A percentile compares a stretch with the other conserved stretches of the same genome.
These are phyloP conservation scores for Oryzias woworae DNA, from an alignment of 2,113 vertebrate species.

Conservation along the genomic window DNA sequence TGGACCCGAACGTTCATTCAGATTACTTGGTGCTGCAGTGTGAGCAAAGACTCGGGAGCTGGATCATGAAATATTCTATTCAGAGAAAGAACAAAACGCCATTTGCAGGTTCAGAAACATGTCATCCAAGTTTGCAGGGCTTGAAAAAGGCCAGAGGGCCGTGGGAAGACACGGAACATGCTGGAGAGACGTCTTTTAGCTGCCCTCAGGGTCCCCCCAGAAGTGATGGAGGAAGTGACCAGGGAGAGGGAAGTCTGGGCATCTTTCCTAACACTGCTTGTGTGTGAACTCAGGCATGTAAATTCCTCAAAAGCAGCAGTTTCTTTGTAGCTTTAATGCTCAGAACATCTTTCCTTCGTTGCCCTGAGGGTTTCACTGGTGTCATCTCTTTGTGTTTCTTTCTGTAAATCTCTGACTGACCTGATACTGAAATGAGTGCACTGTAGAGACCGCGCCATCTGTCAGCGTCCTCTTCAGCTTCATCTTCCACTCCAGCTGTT, in stretches of 20 bases:
- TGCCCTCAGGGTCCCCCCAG: too few relatives aligned
- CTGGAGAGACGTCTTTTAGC: too few relatives aligned
- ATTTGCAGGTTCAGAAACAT: not conserved
- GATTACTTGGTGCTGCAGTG: constrained; percentile 48
- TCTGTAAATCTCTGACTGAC: constrained; percentile 4
- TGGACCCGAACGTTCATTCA: constrained; percentile 12
- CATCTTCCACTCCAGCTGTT: not conserved
- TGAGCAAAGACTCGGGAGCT: not conserved
- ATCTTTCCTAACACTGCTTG: too few relatives aligned
- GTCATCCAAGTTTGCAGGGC: not conserved
- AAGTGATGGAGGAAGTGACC: too few relatives aligned
- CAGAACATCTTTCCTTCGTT: not conserved
- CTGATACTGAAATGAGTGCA: not conserved
- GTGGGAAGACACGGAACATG: too few relatives aligned
- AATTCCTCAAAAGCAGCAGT: too few relatives aligned
- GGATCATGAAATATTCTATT: too few relatives aligned
- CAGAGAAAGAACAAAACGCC: not conserved
- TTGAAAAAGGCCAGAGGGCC: too few relatives aligned
- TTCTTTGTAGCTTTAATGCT: too few relatives aligned
- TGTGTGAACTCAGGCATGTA: too few relatives aligned
- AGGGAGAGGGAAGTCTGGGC: too few relatives aligned
- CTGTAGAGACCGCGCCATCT: not conserved
- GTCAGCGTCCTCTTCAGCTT: constrained; percentile 1
- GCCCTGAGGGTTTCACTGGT: not conserved
- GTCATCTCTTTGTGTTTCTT: not conserved